Conservation (phyloP, 2,113 vertebrate genomes). For the Herpetotheres cachinnans region DNA sequence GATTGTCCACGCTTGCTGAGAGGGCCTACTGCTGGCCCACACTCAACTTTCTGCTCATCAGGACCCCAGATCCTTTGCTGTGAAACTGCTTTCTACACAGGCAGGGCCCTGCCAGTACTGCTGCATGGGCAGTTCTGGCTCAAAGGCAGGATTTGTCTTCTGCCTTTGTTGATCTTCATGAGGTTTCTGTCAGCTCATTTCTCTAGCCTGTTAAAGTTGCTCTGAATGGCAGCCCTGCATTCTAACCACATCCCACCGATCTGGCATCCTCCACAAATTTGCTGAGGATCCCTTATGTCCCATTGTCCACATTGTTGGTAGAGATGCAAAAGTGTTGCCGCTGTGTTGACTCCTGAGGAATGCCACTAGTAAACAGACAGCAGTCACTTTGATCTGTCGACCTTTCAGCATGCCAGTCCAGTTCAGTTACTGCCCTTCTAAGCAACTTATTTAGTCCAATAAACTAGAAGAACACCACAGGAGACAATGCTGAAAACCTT, state of each 20-base stretch:
- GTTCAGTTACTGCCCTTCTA: not conserved
- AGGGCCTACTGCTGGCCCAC: not conserved
- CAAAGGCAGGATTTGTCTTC: not conserved
- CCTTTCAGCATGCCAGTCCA: not conserved
- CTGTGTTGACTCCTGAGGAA: not conserved
- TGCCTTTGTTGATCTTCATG: not conserved
- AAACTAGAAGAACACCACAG: not conserved
- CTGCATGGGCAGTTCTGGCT: not conserved
- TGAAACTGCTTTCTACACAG: not conserved
- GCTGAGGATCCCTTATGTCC: not conserved
- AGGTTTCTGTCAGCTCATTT: not conserved
- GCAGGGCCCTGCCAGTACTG: not conserved
- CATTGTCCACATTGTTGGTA: not conserved
- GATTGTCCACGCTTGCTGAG: not conserved
- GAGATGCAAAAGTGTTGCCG: not conserved
- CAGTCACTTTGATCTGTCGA: fast-evolving
- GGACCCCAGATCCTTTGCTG: not conserved
- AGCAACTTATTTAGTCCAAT: not conserved
- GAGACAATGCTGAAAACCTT: not conserved
- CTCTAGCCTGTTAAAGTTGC: not conserved
- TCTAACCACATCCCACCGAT: not conserved
- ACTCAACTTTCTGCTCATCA: not conserved
- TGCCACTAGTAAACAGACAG: not conserved
- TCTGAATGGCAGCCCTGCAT: not conserved
- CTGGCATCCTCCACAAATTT: not conserved